Evolutionary conservation across 2,888 invertebrate species (phyloP), one percentile per base, ranked within the genome.

Genomic region (Argyra leucocephala): DNA sequence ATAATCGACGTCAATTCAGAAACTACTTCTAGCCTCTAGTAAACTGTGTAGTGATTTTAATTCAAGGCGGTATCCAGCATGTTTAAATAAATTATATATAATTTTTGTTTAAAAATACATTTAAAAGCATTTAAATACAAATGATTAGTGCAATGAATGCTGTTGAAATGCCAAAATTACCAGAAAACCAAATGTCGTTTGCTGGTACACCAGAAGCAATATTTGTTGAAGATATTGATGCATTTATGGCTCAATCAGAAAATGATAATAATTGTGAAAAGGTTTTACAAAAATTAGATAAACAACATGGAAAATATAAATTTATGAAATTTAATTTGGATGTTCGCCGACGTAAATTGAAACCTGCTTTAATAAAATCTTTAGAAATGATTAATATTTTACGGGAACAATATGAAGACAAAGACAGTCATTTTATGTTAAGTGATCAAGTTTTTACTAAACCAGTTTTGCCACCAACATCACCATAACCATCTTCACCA

Each of bases 221-320:
- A 72, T 93, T 93, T 84, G 88, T 93, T 73, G 93, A 96, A 76
- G 95, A 98, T 87, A 96, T 98, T 57, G 95, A 97, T 76, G 86
- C 88, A 66, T 98, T 89, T 79, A 95, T 98, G 95, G 85, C 84
- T 68, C 82, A 85, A 72, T 83, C 90, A 21, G 94, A 92, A 74
- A 93, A 94, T 76, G 85, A 85, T 69, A 88, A 87, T 63, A 87
- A 89, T 69, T 92, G 90, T 3, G 94, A 96, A 73, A 87, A 88
- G 76, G 95, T 95, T 21, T 81, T 97, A 64, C 88, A 88, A 74
- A 86, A 84, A 73, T 82, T 97, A 67, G 96, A 98, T 76, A 96
- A 96, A 76, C 91, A 91, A 76, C 94, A 96, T 81, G 89, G 90
- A 67, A 96, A 97, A 83, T 97, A 97, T 79, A 96, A 96, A 81